These are phyloP conservation scores for Orchesella cincta DNA, from an alignment of 1,140 invertebrate species.

Conservation along the genomic window DNA sequence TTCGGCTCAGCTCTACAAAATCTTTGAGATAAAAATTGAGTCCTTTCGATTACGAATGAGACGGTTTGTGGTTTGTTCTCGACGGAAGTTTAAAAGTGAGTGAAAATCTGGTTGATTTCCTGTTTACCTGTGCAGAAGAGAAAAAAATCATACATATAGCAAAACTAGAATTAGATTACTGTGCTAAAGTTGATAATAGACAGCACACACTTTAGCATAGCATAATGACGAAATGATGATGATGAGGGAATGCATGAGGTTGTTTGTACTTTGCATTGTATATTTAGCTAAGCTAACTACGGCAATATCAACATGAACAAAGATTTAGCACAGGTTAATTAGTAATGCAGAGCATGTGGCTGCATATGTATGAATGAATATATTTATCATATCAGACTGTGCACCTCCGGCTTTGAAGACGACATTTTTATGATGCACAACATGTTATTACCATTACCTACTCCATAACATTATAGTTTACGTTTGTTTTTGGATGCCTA, in stretches of 20 bases:
- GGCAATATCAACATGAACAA: constrained; percentile 8
- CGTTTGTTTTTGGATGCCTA: too few relatives aligned
- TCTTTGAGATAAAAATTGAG: too few relatives aligned
- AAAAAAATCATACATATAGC: constrained; percentile 17
- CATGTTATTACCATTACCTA: too few relatives aligned
- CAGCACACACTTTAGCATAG: neutral
- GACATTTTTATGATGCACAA: too few relatives aligned
- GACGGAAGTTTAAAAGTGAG: constrained; percentile 12
- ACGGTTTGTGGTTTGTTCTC: too few relatives aligned
- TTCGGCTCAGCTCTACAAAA: too few relatives aligned
- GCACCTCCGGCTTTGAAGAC: constrained; percentile 7
- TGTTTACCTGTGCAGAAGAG: neutral
- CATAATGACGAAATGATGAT: neutral
- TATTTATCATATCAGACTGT: too few relatives aligned
- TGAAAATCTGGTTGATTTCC: constrained; percentile 18
- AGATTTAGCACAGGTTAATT: constrained; percentile 16
- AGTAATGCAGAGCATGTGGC: neutral
- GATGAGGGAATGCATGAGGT: neutral
- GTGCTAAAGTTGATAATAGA: neutral
- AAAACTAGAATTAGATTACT: constrained; percentile 19
- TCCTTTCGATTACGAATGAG: too few relatives aligned
- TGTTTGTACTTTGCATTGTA: neutral
- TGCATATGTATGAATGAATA: neutral
- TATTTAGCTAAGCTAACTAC: constrained; percentile 8
- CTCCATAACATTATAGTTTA: too few relatives aligned